Base-by-base conservation (phyloP, 2,113 vertebrate species). In the Eulemur macaco region DNA sequence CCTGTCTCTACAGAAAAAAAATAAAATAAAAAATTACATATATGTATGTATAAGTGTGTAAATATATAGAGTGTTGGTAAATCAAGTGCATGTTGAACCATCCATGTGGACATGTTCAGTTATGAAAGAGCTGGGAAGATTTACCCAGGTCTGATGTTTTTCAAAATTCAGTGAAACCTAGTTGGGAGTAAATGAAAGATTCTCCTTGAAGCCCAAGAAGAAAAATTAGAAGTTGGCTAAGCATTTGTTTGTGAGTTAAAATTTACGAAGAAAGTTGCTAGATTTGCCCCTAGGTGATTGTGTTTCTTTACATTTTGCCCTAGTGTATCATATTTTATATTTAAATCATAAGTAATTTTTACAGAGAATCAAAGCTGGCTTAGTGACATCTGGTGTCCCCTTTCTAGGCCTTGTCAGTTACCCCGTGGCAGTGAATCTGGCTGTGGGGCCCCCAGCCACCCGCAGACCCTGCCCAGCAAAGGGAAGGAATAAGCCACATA, bases 321-420 rank as follows among this genome's bases (percentile, higher is more conserved):
- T 71, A 73, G 52, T 34, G 39, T 50, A 34, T n/a, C 20, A 39
- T 45, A 34, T 76, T 96, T 87, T 90, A 31, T 73, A 90, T 68
- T 96, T 50, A 93, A 94, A 93, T 86, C 39, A 18, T 29, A 58
- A 54, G 25, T 73, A 56, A 77, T 63, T 78, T 94, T 93, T 63
- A 86, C 11, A 80, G 89, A 91, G 15, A 94, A 81, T 37, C 64
- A 27, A 90, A 95, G 56, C 1, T 0, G 31, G 37, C 68, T 76
- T 88, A 47, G 34, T 89, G 80, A 21, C 37, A 89, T 58, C 69
- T 81, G 45, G 29, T 5, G 1, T 37, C 50, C 60, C 64, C 31
- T 95, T 66, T 94, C 47, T 13, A 83, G 68, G 68, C 45, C 58
- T 91, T 78, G 31, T 50, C 21, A 11, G 14, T 77, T 64, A 68